Base-by-base conservation (phyloP, 1,140 invertebrate species). In the Drosophila grimshawi region DNA sequence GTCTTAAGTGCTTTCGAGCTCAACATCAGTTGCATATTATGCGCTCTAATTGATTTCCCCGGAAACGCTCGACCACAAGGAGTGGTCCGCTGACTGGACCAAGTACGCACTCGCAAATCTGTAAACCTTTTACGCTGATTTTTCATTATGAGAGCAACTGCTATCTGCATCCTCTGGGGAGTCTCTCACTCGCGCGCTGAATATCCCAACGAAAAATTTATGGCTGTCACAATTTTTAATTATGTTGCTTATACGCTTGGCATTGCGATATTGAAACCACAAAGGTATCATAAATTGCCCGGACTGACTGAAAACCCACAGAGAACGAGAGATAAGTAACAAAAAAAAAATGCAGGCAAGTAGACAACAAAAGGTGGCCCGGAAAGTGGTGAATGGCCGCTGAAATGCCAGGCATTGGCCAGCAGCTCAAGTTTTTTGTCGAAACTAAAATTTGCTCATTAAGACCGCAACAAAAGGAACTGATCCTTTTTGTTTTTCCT, bases 141-240 rank as follows among this genome's bases (percentile, higher is more conserved):
- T 35, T n/a, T 37, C 39, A 37, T 56, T 4, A 45, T 37, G 39
- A 43, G n/a, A 43, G 19, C 10, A 68, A 64, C 48, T 27, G 53
- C 67, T 67, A 72, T 70, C 65, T 8, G 49, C 6, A 49, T 53
- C 37, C 49, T 53, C 48, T 3, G 43, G 78, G 83, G 73, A 59
- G 19, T 19, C 19, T 0, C 19, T 19, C 19, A 19, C 19, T 19
- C n/a, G n/a, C n/a, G n/a, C n/a, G n/a, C n/a, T n/a, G n/a, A n/a
- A n/a, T n/a, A n/a, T n/a, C 19, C 19, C 76, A 71, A 63, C 59
- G 48, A 19, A 30, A 56, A 88, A 88, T 88, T 88, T 88, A 88
- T 88, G 80, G 77, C 85, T 89, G 83, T 88, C 83, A 80, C 85
- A 88, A 88, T 88, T 88, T 88, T 89, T 88, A 88, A 88, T 88